These are phyloP conservation scores for Drosophila albomicans DNA, from an alignment of 1,140 invertebrate genomes.

Conservation along the genomic window DNA sequence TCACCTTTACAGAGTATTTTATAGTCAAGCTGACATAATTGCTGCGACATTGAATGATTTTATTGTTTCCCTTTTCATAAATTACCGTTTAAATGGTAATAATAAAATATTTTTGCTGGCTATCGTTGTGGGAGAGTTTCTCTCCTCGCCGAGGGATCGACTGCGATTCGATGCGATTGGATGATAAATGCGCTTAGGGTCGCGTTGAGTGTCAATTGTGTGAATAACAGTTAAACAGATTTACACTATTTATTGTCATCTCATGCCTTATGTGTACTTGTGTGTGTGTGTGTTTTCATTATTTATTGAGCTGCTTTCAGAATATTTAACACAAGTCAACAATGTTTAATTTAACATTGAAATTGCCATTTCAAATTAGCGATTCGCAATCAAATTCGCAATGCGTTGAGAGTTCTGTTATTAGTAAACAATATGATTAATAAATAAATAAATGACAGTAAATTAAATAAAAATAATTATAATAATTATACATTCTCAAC, in stretches of 20 bases:
- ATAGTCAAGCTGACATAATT: not conserved
- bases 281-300: not conserved
- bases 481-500: no score
- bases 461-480: no score
- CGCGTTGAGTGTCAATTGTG: conserved; percentile 76
- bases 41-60: conserved; percentile 1
- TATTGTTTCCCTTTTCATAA: conserved; percentile 46
- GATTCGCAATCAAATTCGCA: not conserved
- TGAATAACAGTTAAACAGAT: conserved; percentile 73
- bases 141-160: not conserved
- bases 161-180: conserved; percentile 41
- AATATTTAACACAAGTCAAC: conserved; percentile 17
- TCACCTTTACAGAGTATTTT: not conserved
- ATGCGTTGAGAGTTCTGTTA: no score
- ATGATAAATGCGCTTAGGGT: conserved; percentile 74
- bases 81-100: conserved; percentile 73
- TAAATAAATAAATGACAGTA: no score
- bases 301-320: conserved; percentile 8
- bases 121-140: conserved; percentile 17
- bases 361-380: not conserved
- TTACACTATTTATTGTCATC: conserved; percentile 69
- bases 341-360: conserved; percentile 3
- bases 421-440: no score
- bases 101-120: conserved; percentile 70
- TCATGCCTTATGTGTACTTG: conserved; percentile 5